phyloP scores from a whole-genome alignment of 2,113 vertebrate species.

The Gymnobelideus leadbeateri region DNA sequence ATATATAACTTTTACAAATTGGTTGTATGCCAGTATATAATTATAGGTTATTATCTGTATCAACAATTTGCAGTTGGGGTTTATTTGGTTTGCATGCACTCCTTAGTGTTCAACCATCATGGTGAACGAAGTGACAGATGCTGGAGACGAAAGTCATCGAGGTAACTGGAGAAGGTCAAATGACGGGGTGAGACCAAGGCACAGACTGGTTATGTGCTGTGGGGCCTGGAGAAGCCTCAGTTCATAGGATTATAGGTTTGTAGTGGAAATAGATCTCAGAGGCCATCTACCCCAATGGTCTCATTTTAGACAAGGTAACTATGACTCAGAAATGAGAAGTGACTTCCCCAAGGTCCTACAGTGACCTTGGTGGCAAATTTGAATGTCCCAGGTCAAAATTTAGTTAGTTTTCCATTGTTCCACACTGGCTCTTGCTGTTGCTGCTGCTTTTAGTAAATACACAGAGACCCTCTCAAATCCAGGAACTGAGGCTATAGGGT shows the following conservation, averaged over 20 bases:
- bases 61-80: neutral
- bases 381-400: neutral
- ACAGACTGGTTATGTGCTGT: neutral
- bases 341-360: neutral
- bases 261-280: neutral
- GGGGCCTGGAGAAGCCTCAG: neutral
- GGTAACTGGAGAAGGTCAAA: neutral
- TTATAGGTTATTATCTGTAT: neutral
- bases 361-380: neutral
- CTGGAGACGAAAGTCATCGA: neutral
- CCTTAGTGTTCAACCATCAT: neutral
- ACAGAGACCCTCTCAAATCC: neutral
- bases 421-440: neutral
- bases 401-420: neutral
- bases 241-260: neutral
- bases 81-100: neutral
- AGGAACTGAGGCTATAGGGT: neutral
- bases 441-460: neutral
- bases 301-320: neutral
- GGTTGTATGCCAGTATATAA: neutral
- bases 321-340: neutral
- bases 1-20: neutral
- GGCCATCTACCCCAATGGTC: neutral
- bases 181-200: neutral
- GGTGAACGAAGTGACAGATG: neutral